These are phyloP conservation scores for Arremon brunneinucha DNA, from an alignment of 2,797 vertebrate genomes.

Conservation along the genomic window DNA sequence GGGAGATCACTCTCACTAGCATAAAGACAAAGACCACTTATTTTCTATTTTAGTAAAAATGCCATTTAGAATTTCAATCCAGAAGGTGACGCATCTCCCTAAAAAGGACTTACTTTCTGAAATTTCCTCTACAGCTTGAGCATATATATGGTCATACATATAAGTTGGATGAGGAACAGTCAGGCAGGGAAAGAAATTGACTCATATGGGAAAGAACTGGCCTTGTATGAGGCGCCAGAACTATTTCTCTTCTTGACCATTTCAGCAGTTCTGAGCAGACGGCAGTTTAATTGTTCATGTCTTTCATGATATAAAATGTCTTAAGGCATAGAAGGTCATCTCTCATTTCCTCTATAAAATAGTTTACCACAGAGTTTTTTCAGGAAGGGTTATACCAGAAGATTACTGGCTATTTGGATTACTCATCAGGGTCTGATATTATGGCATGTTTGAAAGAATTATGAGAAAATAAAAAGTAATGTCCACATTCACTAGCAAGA, in stretches of 20 bases:
- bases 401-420: neutral
- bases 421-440: neutral
- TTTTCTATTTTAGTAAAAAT: neutral
- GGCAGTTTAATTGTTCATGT: neutral
- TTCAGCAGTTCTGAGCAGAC: neutral
- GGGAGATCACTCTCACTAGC: neutral
- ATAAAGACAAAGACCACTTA: neutral
- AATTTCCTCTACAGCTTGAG: neutral
- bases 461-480: neutral
- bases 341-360: neutral
- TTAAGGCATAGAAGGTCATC: neutral
- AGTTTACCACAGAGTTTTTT: neutral
- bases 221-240: neutral
- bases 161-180: neutral
- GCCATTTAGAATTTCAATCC: neutral
- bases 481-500: neutral
- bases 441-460: neutral
- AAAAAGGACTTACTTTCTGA: neutral
- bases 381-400: neutral
- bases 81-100: neutral
- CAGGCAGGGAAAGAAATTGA: neutral
- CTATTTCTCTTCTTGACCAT: neutral
- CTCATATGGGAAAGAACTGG: neutral
- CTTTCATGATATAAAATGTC: neutral
- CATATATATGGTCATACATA: neutral